These are phyloP conservation scores for Eurytemora carolleeae DNA, from an alignment of 1,140 invertebrate genomes.

Conservation along the genomic window DNA sequence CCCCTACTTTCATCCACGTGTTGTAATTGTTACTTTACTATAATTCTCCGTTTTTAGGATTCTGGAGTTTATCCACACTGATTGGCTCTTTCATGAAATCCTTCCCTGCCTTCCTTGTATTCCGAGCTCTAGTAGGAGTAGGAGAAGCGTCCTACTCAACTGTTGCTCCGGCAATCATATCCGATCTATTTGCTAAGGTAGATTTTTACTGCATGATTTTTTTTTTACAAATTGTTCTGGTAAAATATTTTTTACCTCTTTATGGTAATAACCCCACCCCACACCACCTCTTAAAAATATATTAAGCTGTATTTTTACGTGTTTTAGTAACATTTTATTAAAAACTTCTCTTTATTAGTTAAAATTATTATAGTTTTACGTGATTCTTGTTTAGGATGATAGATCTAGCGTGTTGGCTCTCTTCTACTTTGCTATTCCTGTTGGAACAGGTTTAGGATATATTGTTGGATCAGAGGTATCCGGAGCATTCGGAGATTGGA, in stretches of 20 bases:
- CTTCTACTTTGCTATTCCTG: conserved; percentile 98
- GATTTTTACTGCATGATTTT: too few relatives aligned
- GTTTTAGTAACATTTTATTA: too few relatives aligned
- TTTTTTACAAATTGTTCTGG: too few relatives aligned
- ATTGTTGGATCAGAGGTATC: conserved; percentile 74
- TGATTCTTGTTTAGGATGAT: conserved; percentile 30
- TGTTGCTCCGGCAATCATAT: conserved; percentile 95
- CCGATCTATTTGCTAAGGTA: conserved; percentile 74
- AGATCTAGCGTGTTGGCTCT: conserved; percentile 85
- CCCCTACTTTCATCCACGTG: too few relatives aligned
- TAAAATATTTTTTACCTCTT: too few relatives aligned
- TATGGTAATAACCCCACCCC: too few relatives aligned
- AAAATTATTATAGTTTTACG: too few relatives aligned
- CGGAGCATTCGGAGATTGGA: conserved; percentile 44
- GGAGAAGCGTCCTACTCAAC: conserved; percentile 98
- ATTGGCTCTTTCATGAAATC: conserved; percentile 60
- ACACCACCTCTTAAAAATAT: too few relatives aligned
- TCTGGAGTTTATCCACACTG: conserved; percentile 85
- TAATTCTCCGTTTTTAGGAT: conserved; percentile 16
- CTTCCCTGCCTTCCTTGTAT: conserved; percentile 49
- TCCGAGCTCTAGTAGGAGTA: conserved; percentile 78
- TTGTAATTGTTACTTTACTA: too few relatives aligned
- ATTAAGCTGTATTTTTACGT: too few relatives aligned
- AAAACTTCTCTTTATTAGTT: too few relatives aligned
- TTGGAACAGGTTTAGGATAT: conserved; percentile 85